Evolutionary conservation across 1,140 invertebrate genomes (phyloP).

Genomic region (Holotrichia oblita): DNA sequence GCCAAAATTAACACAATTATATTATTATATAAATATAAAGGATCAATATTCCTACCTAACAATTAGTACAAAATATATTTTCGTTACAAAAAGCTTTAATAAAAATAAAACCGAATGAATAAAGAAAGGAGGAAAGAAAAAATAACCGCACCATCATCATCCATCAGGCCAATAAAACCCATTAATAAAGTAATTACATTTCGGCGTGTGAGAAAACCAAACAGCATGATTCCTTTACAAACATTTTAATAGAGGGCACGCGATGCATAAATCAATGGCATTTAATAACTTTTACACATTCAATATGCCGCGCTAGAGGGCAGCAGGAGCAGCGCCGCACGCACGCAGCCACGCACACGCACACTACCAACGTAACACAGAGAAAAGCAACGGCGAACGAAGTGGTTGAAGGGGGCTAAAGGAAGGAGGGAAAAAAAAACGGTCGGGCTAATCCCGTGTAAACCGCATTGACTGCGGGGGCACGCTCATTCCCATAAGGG

Average conservation of each 20-base stretch:
- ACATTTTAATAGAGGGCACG: slow-evolving; percentile 56
- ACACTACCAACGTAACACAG: background rate
- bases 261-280: slow-evolving; percentile 56
- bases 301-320: slow-evolving; percentile 52
- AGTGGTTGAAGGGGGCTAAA: background rate
- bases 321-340: background rate
- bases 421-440: background rate
- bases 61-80: no score
- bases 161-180: slow-evolving; percentile 18
- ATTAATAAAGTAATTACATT: slow-evolving; percentile 41
- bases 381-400: background rate
- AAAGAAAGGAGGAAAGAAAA: background rate
- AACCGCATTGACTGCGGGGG: slow-evolving; percentile 56
- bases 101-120: no score
- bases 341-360: slow-evolving; percentile 33
- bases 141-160: background rate
- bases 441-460: slow-evolving; percentile 57
- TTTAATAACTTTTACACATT: slow-evolving; percentile 60
- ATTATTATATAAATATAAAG: no score
- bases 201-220: slow-evolving; percentile 56
- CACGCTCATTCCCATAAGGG: slow-evolving; percentile 50
- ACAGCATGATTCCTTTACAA: slow-evolving; percentile 58
- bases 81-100: no score
- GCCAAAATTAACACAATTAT: background rate
- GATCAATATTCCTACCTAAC: no score